phyloP scores from a whole-genome alignment of 1,140 invertebrate genomes.

The Cydia fagiglandana region DNA sequence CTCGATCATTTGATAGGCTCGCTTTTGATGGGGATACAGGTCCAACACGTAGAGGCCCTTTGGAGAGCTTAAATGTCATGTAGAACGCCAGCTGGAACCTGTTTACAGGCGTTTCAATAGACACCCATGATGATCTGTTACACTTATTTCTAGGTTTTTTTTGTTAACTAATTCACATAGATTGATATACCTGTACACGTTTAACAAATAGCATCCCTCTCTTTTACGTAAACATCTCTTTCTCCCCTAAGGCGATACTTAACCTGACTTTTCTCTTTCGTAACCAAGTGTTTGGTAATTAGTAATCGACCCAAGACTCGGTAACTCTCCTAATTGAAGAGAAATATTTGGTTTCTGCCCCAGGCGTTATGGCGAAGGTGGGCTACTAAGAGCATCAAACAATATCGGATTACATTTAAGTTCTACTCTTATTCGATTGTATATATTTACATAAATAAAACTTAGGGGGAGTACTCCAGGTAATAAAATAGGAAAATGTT shows the following conservation, averaged over 20 bases:
- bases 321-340: conserved; percentile 51
- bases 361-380: conserved; percentile 12
- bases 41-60: too few species aligned
- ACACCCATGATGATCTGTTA: too few species aligned
- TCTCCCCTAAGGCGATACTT: conserved; percentile 6
- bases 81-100: too few species aligned
- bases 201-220: neutral
- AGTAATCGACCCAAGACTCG: conserved; percentile 44
- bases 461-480: neutral
- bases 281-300: conserved; percentile 54
- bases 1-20: too few species aligned
- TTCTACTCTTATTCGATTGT: neutral
- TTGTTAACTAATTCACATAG: too few species aligned
- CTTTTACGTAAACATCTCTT: neutral
- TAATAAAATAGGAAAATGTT: too few species aligned
- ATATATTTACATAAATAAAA: neutral
- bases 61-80: too few species aligned
- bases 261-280: conserved; percentile 28
- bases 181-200: too few species aligned
- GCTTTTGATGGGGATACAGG: too few species aligned
- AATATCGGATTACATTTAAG: neutral
- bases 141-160: too few species aligned
- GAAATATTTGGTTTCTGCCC: conserved; percentile 49
- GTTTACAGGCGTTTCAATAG: too few species aligned
- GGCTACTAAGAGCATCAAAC: neutral